Evolutionary conservation across 2,113 vertebrate genomes (phyloP), one percentile per base, ranked within the genome.

Genomic region (Nanorana parkeri): DNA sequence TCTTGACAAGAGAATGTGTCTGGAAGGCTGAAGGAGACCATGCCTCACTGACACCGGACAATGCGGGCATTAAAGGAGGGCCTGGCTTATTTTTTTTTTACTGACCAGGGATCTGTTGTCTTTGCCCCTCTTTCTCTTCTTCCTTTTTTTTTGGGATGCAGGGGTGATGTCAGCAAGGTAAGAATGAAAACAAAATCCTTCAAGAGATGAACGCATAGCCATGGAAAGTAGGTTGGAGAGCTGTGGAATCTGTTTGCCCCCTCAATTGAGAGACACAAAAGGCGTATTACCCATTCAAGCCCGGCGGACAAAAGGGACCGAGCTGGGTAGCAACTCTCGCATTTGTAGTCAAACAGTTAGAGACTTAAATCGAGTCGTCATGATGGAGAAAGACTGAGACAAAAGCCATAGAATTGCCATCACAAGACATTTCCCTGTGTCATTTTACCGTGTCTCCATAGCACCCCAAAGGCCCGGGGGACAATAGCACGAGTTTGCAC

Each of bases 281-380:
- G 96, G 96, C 99, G 96, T 98, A 99, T 99, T 98, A 98, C 97
- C 97, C 97, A 98, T 99, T 99, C 96, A 99, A 98, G 91, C 94
- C 92, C 90, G 90, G 90, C 73, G 92, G 94, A 99, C 97, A 99
- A 99, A 47, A 98, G 92, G 96, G 91, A 88, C 95, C 95, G 96
- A 97, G 95, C 96, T 96, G 97, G 96, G 97, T 95, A 96, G 97
- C 95, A 97, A 47, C 96, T 97, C 95, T 94, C 91, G 96, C 98
- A 97, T 99, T 98, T 99, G 97, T 99, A 98, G 96, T 98, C 97
- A 99, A 99, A 99, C 98, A 99, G 97, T 98, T 97, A 96, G 97
- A 97, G 96, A 98, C 96, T 98, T 99, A 99, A 98, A 99, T 98
- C 97, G 97, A 99, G 98, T 99, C 97, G 97, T 98, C 97, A 95